phyloP scores from a whole-genome alignment of 2,888 invertebrate genomes.

The Lepidocyrtoides sp. region DNA sequence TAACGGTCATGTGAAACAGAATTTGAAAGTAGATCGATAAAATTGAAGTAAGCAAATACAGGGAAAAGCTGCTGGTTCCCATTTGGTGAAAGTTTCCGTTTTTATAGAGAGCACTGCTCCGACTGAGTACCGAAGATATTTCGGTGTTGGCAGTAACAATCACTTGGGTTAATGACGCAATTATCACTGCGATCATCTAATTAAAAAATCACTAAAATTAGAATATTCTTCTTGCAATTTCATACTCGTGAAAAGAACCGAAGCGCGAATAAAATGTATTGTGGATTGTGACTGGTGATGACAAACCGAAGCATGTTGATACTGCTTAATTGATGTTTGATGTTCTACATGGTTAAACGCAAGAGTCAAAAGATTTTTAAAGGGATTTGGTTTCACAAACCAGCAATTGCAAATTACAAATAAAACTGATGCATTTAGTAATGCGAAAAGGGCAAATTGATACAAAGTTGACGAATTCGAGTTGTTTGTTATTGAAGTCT shows the following conservation, averaged over 20 bases:
- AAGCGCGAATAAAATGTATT: background rate
- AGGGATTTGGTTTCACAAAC: background rate
- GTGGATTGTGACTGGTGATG: background rate
- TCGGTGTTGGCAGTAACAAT: background rate
- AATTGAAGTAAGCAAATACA: background rate
- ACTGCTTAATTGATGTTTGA: background rate
- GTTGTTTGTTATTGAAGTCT: background rate
- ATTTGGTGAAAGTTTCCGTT: background rate
- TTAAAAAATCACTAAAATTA: background rate
- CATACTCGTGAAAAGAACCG: too few relatives aligned
- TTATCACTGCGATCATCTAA: background rate
- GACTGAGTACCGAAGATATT: background rate
- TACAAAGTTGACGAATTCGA: background rate
- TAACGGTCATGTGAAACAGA: conserved; percentile 34
- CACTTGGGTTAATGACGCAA: background rate
- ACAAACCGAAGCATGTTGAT: background rate
- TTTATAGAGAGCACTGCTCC: background rate
- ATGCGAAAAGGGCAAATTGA: background rate
- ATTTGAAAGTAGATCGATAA: background rate
- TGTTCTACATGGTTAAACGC: background rate
- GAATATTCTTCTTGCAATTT: too few relatives aligned
- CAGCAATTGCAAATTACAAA: conserved; percentile 1
- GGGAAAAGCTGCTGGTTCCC: background rate
- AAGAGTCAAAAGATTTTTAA: background rate
- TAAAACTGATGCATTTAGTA: background rate